These are phyloP conservation scores for Ceraclea dissimilis DNA, from an alignment of 2,888 invertebrate species.

Conservation along the genomic window DNA sequence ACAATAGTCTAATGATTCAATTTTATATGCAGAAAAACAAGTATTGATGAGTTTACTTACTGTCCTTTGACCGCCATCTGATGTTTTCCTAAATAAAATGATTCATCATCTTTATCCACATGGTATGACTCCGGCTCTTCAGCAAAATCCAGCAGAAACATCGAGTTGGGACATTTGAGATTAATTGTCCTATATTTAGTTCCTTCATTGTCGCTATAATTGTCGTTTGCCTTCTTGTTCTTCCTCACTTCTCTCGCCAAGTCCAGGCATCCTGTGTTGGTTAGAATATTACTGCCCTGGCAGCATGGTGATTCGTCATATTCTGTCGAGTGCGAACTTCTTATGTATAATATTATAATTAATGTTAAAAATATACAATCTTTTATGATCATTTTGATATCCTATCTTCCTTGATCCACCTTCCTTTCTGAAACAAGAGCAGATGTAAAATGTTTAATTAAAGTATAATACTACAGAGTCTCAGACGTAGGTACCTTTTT, in stretches of 20 bases:
- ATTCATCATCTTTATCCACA: slow-evolving; percentile 12
- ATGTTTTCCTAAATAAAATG: slow-evolving; percentile 1
- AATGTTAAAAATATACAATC: neutral
- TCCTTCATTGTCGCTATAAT: slow-evolving; percentile 15
- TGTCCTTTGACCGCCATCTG: slow-evolving; percentile 1
- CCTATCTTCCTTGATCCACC: neutral
- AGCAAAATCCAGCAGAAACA: slow-evolving; percentile 29
- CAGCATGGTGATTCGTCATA: slow-evolving; percentile 32
- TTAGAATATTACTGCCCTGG: slow-evolving; percentile 31
- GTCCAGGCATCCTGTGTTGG: slow-evolving; percentile 29
- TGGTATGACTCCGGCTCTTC: slow-evolving; percentile 16
- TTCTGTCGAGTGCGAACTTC: neutral
- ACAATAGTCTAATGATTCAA: too few relatives aligned
- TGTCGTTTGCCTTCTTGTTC: neutral
- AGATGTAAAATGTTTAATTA: too few relatives aligned
- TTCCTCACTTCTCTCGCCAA: slow-evolving; percentile 13
- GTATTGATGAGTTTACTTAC: too few relatives aligned
- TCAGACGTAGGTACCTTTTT: too few relatives aligned
- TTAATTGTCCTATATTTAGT: slow-evolving; percentile 27
- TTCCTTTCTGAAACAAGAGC: too few relatives aligned
- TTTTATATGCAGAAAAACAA: too few relatives aligned
- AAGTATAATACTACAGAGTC: too few relatives aligned
- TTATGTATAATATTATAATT: neutral
- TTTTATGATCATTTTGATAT: neutral
- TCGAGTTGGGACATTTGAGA: slow-evolving; percentile 27